Evolutionary conservation across 2,113 vertebrate genomes (phyloP), one percentile per base, ranked within the genome.

Genomic region (Neopipo cinnamomea): DNA sequence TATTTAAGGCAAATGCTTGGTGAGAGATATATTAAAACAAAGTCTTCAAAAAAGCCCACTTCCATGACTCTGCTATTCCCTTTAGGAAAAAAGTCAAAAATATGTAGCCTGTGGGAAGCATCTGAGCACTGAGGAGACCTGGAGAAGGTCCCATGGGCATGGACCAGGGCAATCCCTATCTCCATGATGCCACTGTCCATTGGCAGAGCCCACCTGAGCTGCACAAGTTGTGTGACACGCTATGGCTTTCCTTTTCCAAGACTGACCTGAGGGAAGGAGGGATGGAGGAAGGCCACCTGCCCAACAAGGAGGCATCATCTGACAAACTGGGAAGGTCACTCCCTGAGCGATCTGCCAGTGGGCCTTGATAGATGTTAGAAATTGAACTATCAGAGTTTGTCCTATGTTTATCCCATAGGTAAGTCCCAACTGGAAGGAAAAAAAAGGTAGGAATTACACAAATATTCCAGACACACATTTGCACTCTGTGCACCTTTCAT

Each of bases 381-480:
- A 41, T 19, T 91, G 75, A 81, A 61, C 37, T 39, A 30, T 28
- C 47, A 80, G 47, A 37, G 37, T 55, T 47, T 50, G 25, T 46
- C 44, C 62, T 39, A 1, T n/a, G 50, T 80, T 91, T 94, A 49
- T 73, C 15, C 44, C 75, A 67, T 25, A 55, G 63, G 31, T 65
- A n/a, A 84, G 30, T 80, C 85, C 75, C 49, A 93, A 35, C 9
- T 67, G 15, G 22, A 22, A 33, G 33, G 7, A 0, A 2, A 5
- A 15, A 27, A 59, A 93, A 65, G 46, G 50, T n/a, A 53, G 41
- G 89, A 91, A 94, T 94, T 83, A 92, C 92, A 93, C 85, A 94
- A 94, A 92, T 88, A 95, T 89, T 94, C 84, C 86, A 91, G 79
- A 89, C 52, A 73, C 74, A 91, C 18, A 27, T 71, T 79, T 84